phyloP scores from a whole-genome alignment of 2,888 invertebrate species.

The Zelleria hepariella region DNA sequence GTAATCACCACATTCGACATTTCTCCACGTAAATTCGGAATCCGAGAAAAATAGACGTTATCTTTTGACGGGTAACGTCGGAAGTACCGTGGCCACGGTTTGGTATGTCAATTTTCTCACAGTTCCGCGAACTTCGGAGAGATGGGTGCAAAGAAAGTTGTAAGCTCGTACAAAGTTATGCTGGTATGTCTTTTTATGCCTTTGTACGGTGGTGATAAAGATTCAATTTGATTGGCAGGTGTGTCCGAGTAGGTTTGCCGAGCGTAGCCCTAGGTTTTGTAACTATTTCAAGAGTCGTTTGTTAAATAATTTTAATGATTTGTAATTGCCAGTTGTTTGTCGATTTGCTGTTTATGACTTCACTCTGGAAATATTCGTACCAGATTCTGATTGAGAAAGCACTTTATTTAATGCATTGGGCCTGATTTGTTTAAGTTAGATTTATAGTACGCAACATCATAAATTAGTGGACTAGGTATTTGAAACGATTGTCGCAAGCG shows the following conservation, averaged over 20 bases:
- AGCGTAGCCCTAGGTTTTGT: not conserved
- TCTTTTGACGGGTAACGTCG: not conserved
- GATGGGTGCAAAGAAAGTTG: conserved; percentile 37
- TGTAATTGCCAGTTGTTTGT: not conserved
- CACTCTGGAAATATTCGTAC: no score
- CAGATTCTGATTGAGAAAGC: no score
- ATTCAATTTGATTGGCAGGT: not conserved
- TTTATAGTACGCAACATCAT: no score
- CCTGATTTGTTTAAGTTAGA: no score
- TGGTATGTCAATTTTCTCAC: conserved; percentile 15
- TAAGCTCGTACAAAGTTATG: conserved; percentile 3
- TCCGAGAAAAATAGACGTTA: not conserved
- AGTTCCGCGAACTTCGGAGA: conserved; percentile 19
- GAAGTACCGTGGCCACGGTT: not conserved
- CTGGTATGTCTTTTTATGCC: not conserved
- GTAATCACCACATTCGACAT: not conserved
- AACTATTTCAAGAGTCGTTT: not conserved
- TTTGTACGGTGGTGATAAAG: not conserved
- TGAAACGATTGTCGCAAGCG: no score
- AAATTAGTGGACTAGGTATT: no score
- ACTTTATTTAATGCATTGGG: no score
- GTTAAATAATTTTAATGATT: not conserved
- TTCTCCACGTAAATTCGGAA: not conserved
- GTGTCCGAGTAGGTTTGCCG: not conserved
- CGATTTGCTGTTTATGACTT: not conserved